Conservation (phyloP, 2,797 vertebrate species). For the Okamejei kenojei region DNA sequence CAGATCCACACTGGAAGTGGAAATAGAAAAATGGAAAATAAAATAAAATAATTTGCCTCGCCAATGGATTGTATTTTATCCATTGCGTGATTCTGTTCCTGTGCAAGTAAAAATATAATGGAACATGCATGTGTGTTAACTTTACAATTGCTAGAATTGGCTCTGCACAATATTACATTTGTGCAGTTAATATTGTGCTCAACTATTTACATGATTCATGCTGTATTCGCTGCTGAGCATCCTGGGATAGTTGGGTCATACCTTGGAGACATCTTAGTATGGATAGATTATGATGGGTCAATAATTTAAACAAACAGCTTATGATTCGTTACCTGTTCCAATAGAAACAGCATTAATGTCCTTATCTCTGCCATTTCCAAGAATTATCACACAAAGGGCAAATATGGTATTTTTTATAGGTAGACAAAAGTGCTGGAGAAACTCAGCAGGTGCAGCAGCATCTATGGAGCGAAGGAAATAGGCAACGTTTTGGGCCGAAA, state of each 20-base stretch:
- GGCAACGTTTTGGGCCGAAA: too few relatives aligned
- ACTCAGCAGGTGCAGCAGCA: too few relatives aligned
- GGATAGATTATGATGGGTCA: background rate
- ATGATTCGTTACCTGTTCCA: background rate
- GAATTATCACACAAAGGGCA: background rate
- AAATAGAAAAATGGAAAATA: background rate
- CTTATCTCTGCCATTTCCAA: background rate
- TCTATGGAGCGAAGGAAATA: too few relatives aligned
- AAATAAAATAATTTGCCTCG: too few relatives aligned
- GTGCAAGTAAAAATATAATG: too few relatives aligned
- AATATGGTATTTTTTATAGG: background rate
- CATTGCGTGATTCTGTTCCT: too few relatives aligned
- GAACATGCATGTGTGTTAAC: too few relatives aligned
- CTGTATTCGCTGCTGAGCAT: background rate
- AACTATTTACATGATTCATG: background rate
- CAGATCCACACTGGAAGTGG: background rate
- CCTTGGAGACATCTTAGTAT: background rate
- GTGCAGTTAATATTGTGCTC: background rate
- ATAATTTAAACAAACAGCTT: background rate
- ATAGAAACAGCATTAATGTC: background rate
- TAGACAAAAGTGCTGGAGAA: too few relatives aligned
- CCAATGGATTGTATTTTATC: too few relatives aligned
- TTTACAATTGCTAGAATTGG: background rate
- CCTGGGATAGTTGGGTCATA: background rate
- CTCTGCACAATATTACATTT: background rate